These are phyloP conservation scores for Amiota minor DNA, from an alignment of 2,888 invertebrate species.

Conservation along the genomic window DNA sequence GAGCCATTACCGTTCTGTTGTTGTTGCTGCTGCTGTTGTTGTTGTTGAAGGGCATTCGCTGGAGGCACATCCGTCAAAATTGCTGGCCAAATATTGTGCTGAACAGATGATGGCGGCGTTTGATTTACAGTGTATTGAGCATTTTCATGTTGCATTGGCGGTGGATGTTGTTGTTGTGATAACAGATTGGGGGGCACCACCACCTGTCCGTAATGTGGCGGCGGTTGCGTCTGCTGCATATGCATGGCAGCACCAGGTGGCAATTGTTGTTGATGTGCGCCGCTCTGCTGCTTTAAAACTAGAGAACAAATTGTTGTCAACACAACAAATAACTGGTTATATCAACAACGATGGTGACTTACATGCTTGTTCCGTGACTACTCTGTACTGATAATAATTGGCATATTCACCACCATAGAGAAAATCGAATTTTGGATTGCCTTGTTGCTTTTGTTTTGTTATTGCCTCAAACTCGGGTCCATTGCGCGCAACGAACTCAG, in stretches of 20 bases:
- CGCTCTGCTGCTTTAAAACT: conserved; percentile 81
- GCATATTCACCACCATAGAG: conserved; percentile 96
- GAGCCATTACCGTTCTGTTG: conserved; percentile 47
- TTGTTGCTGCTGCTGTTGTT: conserved; percentile 37
- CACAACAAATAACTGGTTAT: not conserved
- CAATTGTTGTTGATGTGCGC: conserved; percentile 73
- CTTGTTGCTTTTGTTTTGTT: conserved; percentile 98
- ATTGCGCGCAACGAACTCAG: conserved; percentile 98
- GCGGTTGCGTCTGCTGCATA: conserved; percentile 47
- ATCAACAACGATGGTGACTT: conserved; percentile 72
- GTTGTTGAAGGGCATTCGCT: not conserved
- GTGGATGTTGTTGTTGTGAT: conserved; percentile 66
- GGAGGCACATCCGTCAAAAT: not conserved
- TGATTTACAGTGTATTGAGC: conserved; percentile 36
- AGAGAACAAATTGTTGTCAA: conserved; percentile 61
- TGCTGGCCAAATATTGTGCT: conserved; percentile 22
- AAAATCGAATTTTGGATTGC: conserved; percentile 97
- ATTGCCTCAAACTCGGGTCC: conserved; percentile 99
- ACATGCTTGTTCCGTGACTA: conserved; percentile 95
- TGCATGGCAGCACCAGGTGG: conserved; percentile 50
- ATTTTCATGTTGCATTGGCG: conserved; percentile 40
- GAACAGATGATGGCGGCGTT: conserved; percentile 22
- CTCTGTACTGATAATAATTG: conserved; percentile 97
- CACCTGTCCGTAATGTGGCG: conserved; percentile 52
- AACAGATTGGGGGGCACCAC: conserved; percentile 51